Evolutionary conservation across 1,140 invertebrate species (phyloP), one percentile per base, ranked within the genome.

Genomic region (Bombus terrestris): DNA sequence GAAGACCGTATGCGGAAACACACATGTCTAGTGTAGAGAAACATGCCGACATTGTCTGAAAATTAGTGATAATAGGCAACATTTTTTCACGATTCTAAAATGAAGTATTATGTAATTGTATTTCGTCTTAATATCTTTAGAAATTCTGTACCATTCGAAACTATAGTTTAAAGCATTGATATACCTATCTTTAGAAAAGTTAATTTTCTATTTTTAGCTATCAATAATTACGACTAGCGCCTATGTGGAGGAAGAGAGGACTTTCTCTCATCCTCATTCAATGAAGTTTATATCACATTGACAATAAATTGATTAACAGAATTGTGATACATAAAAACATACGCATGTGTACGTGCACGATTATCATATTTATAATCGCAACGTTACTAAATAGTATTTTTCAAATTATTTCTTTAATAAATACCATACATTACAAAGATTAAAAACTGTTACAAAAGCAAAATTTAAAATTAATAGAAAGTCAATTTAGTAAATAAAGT

Each of bases 1-100:
- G 15, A 4, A 81, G 15, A 83, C 22, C 57, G 15, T 28, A 28
- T 37, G 6, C 25, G 28, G 47, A 69, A 47, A 75, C n/a, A 22
- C 57, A 83, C 6, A 77, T 59, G 22, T 15, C 62, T 15, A 41
- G 28, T 22, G 18, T 68, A 1, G 78, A 86, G 18, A 90, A 88
- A 77, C 28, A 13, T 43, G 37, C 62, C 0, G 82, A 90, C n/a
- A 68, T 90, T 25, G 90, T 91, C 62, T 91, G 39, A 80, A 28
- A 39, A 18, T 76, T 77, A 15, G 10, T 3, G 18, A 78, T 43
- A 59, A 64, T 86, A 78, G 32, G 10, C 8, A 75, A 41, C 4
- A 53, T 64, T 75, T 64, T 62, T 86, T 79, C 5, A n/a, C 15
- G 43, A 28, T 53, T 64, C 3, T 35, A 57, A 37, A 74, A 43